phyloP scores from a whole-genome alignment of 2,888 invertebrate genomes.

The Nomada ruficornis region DNA sequence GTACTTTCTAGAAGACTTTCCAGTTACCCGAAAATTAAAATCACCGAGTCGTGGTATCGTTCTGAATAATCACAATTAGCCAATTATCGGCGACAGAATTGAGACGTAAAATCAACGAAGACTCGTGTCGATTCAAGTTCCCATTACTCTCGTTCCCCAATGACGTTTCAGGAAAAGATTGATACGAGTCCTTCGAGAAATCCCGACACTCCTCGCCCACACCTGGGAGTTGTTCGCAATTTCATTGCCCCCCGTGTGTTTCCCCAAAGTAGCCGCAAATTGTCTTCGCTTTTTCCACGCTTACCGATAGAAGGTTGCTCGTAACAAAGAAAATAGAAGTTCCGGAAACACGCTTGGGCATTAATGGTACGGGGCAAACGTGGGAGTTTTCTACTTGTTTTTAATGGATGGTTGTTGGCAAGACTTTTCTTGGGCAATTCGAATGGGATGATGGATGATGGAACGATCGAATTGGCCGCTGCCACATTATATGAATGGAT shows the following conservation, averaged over 20 bases:
- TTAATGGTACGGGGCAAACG: background rate
- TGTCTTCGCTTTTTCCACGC: slow-evolving; percentile 3
- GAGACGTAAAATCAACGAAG: too few relatives aligned
- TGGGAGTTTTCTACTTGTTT: background rate
- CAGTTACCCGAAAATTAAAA: too few relatives aligned
- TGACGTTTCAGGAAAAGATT: slow-evolving; percentile 4
- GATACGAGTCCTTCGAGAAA: slow-evolving; percentile 1
- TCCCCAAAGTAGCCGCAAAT: slow-evolving; percentile 11
- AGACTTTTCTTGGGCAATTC: background rate
- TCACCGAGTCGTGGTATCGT: too few relatives aligned
- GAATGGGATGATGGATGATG: background rate
- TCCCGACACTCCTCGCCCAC: background rate
- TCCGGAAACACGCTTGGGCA: background rate
- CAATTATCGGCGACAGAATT: too few relatives aligned
- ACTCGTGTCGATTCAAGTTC: too few relatives aligned
- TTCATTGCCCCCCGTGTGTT: slow-evolving; percentile 5
- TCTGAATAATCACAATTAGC: too few relatives aligned
- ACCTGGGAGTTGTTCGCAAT: background rate
- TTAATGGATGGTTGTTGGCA: slow-evolving; percentile 6
- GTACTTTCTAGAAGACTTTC: too few relatives aligned
- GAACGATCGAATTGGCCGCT: too few relatives aligned
- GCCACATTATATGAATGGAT: too few relatives aligned
- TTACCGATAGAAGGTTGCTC: background rate
- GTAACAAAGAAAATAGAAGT: slow-evolving; percentile 29
- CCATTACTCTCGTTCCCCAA: background rate